Base-by-base conservation (phyloP, 2,113 vertebrate genomes). In the Tringa solitaria region DNA sequence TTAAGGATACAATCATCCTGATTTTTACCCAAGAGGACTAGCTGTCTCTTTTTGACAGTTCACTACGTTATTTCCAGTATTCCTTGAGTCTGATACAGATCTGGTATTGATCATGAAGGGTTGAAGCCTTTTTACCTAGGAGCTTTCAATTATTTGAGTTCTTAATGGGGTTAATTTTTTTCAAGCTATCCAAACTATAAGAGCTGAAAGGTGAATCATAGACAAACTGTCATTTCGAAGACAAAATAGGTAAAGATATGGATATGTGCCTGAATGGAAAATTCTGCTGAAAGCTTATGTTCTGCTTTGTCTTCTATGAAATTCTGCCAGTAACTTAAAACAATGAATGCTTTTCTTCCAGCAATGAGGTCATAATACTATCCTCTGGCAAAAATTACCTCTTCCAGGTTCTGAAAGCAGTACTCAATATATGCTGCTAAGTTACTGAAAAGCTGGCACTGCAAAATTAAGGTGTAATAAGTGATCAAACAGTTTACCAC, bases 271-370 rank as follows among this genome's bases (percentile, higher is more conserved):
- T 89, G 80, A 72, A 53, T 43, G 50, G 56, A 79, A 92, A 95
- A 79, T 68, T 90, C 39, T 92, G 32, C 61, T 69, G 65, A 79
- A 89, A 85, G 50, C 61, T 96, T 84, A 91, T 93, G 84, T 95
- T 76, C 41, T 86, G 37, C 64, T 22, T 94, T 84, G 9, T 72
- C 39, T 48, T 86, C 63, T 79, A 10, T 89, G 81, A 91, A 92
- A 82, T 41, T 45, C n/a, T 95, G 92, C 95, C 89, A 92, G 77
- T 69, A 76, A 35, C 45, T 92, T 86, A 54, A 91, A 91, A 95
- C 87, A 91, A 94, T 90, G 81, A 32, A 73, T 65, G 18, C 19
- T 91, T 53, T 87, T 89, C 67, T 96, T 94, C 92, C 89, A 96
- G 67, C 74, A 65, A 53, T 96, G 92, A 96, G 91, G 77, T 96